Conservation (phyloP, 2,888 invertebrate species). For the Xestobium rufovillosum region DNA sequence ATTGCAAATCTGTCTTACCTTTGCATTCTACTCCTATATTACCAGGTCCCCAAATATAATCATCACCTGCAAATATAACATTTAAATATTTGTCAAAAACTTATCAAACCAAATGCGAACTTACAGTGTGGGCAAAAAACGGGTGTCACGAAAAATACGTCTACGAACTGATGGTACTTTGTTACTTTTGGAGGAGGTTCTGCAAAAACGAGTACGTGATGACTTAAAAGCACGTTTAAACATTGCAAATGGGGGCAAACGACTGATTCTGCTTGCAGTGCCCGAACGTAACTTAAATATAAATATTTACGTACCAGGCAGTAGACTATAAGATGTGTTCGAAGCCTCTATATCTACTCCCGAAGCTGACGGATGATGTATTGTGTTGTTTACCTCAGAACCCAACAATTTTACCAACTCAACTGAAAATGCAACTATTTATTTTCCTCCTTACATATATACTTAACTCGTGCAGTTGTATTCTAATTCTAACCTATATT, state of each 20-base stretch:
- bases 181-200: constrained; percentile 24
- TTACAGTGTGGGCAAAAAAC: constrained; percentile 50
- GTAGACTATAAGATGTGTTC: constrained; percentile 19
- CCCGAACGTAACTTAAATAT: too few species aligned
- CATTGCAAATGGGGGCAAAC: too few species aligned
- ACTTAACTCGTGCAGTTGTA: neutral
- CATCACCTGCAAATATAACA: constrained; percentile 49
- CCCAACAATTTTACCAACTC: constrained; percentile 39
- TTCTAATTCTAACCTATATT: neutral
- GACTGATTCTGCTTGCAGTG: too few species aligned
- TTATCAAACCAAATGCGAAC: constrained; percentile 32
- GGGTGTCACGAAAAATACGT: constrained; percentile 48
- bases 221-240: too few species aligned
- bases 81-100: constrained; percentile 5
- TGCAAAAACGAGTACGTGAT: too few species aligned
- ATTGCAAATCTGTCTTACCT: too few species aligned
- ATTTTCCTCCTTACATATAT: neutral
- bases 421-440: constrained; percentile 31
- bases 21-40: constrained; percentile 53
- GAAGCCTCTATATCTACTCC: constrained; percentile 37
- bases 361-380: constrained; percentile 40
- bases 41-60: constrained; percentile 57
- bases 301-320: constrained; percentile 17
- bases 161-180: constrained; percentile 42
- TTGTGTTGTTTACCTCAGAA: constrained; percentile 39